phyloP scores from a whole-genome alignment of 1,140 invertebrate species.

The Sycobia sp. region DNA sequence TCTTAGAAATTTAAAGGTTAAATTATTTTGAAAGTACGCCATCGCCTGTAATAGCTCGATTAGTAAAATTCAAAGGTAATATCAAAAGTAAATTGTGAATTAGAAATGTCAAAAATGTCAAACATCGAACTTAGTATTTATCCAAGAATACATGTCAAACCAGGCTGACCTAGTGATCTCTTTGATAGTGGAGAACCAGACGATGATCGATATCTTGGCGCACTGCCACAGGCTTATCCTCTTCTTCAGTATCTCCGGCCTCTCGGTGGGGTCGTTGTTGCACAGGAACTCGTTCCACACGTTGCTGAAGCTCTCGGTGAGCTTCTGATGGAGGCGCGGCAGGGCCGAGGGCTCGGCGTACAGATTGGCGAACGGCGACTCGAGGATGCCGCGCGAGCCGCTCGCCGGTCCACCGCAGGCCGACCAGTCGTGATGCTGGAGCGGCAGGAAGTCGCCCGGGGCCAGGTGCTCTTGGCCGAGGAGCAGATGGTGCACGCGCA shows the following conservation, averaged over 20 bases:
- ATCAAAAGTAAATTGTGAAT: too few species aligned
- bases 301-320: constrained; percentile 73
- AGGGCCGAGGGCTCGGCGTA: constrained; percentile 69
- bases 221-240: constrained; percentile 66
- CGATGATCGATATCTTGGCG: constrained; percentile 65
- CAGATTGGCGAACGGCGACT: constrained; percentile 64
- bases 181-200: constrained; percentile 64
- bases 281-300: constrained; percentile 80
- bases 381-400: background rate
- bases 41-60: too few species aligned
- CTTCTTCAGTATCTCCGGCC: constrained; percentile 68
- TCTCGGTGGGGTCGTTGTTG: constrained; percentile 77
- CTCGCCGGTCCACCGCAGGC: background rate
- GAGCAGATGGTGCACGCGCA: constrained; percentile 77
- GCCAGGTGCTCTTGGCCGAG: constrained; percentile 73
- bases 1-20: too few species aligned
- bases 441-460: constrained; percentile 74
- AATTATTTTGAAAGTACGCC: too few species aligned
- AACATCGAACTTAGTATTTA: too few species aligned
- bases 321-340: constrained; percentile 68
- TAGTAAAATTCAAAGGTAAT: too few species aligned
- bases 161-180: constrained; percentile 64
- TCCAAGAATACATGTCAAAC: too few species aligned
- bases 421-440: constrained; percentile 51
- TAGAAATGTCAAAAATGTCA: too few species aligned